Evolutionary conservation across 2,113 vertebrate species (phyloP).

Genomic region (Tringa solitaria): DNA sequence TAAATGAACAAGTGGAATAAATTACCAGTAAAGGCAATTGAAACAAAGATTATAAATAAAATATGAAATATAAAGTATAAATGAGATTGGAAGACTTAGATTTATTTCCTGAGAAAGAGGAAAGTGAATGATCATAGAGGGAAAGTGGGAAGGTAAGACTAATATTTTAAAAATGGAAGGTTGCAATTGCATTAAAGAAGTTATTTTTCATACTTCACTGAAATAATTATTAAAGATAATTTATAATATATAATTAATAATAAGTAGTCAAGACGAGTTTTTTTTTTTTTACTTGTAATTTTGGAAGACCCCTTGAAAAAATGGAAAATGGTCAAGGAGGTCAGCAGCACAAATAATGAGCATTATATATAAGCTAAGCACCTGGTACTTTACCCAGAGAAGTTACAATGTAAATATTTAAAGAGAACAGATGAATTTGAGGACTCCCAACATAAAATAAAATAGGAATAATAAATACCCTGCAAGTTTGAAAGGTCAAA

Average conservation of each 20-base stretch:
- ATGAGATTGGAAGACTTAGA: conserved; percentile 51
- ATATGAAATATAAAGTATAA: conserved; percentile 65
- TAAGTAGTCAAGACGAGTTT: not conserved
- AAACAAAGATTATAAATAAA: conserved; percentile 63
- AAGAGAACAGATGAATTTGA: conserved; percentile 51
- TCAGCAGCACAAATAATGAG: not conserved
- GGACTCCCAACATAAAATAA: conserved; percentile 33
- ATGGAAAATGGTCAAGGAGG: not conserved
- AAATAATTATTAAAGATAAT: conserved; percentile 15
- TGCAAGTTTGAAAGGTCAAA: conserved; percentile 62
- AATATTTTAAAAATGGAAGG: not conserved
- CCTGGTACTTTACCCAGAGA: not conserved
- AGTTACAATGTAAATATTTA: conserved; percentile 61
- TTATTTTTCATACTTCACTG: not conserved
- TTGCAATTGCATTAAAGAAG: not conserved
- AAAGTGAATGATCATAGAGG: not conserved
- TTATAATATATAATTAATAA: conserved; percentile 15
- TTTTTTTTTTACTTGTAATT: not conserved
- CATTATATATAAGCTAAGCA: not conserved
- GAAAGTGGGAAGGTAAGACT: conserved; percentile 14
- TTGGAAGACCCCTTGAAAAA: not conserved
- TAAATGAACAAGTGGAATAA: conserved; percentile 38
- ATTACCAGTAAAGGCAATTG: conserved; percentile 51
- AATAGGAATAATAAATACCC: conserved; percentile 50
- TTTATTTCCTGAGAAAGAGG: conserved; percentile 45